Evolutionary conservation across 2,797 vertebrate genomes (phyloP).

Genomic region (Synanceia verrucosa): DNA sequence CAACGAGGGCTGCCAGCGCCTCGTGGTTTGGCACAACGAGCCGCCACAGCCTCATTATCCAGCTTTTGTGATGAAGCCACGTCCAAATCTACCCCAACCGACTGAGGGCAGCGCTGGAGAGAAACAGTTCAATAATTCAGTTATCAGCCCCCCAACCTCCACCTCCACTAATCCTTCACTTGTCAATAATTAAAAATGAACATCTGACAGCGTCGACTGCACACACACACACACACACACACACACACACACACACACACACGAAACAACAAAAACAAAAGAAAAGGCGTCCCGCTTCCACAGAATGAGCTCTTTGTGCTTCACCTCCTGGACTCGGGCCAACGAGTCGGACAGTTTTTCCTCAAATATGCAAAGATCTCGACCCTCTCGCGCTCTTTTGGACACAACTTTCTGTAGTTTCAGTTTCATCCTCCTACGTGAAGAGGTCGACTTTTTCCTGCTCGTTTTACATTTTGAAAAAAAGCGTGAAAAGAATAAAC

Average conservation of each 20-base stretch:
- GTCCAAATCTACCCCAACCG: not conserved
- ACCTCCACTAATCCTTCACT: conserved; percentile 60
- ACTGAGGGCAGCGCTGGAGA: conserved; percentile 52
- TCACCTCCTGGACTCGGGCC: conserved; percentile 61
- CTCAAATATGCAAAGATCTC: conserved; percentile 49
- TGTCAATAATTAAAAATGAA: conserved; percentile 77
- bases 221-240: conserved; percentile 16
- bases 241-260: conserved; percentile 26
- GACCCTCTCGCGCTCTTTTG: not conserved
- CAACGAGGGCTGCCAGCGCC: conserved; percentile 54
- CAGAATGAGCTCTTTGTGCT: conserved; percentile 61
- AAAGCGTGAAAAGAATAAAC: not conserved
- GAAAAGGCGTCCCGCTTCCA: conserved; percentile 32
- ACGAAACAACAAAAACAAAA: conserved; percentile 39
- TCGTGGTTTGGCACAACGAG: conserved; percentile 61
- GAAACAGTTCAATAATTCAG: conserved; percentile 79
- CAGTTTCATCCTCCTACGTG: not conserved
- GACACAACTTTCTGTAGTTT: not conserved
- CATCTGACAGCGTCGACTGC: conserved; percentile 57
- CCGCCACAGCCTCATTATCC: conserved; percentile 54
- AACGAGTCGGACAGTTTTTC: conserved; percentile 36
- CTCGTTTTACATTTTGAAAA: not conserved
- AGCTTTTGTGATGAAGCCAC: conserved; percentile 16
- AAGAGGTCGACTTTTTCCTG: not conserved
- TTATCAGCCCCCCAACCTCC: conserved; percentile 57